A percentile compares a stretch with the other conserved stretches of the same genome.
These are phyloP conservation scores for Prietella phreatophila DNA, from an alignment of 2,113 vertebrate species.

Conservation along the genomic window DNA sequence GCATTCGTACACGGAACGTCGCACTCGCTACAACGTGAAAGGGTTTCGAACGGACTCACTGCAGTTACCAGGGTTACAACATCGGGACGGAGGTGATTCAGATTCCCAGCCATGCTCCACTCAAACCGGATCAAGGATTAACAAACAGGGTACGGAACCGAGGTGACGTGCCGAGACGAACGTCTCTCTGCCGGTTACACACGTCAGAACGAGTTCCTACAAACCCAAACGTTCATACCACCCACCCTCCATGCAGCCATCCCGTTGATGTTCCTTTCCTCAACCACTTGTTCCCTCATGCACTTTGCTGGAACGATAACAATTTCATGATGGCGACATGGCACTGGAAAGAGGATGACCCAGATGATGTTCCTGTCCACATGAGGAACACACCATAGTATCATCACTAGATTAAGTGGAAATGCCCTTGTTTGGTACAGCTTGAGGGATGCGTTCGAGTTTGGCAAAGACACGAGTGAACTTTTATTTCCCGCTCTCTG, in stretches of 20 bases:
- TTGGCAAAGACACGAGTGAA: not conserved
- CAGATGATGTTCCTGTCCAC: no score
- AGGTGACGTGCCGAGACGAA: not conserved
- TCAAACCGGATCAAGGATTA: not conserved
- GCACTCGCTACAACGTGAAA: not conserved
- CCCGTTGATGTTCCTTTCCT: not conserved
- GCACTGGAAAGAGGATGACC: not conserved
- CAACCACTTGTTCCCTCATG: not conserved
- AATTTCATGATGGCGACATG: not conserved
- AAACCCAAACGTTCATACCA: not conserved
- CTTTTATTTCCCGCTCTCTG: not conserved
- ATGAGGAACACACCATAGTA: not conserved
- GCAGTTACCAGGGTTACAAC: not conserved
- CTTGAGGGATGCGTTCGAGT: not conserved
- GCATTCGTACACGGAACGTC: no score
- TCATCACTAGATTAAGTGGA: not conserved
- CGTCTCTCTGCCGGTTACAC: not conserved
- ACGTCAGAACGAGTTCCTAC: not conserved
- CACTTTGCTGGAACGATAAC: not conserved
- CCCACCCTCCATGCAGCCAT: not conserved
- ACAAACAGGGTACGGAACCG: not conserved
- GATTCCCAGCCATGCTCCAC: not conserved
- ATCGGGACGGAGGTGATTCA: not conserved
- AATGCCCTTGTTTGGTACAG: not conserved
- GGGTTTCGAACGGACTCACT: not conserved